Evolutionary conservation across 2,797 vertebrate genomes (phyloP).

Genomic region (Diplodus puntazzo): DNA sequence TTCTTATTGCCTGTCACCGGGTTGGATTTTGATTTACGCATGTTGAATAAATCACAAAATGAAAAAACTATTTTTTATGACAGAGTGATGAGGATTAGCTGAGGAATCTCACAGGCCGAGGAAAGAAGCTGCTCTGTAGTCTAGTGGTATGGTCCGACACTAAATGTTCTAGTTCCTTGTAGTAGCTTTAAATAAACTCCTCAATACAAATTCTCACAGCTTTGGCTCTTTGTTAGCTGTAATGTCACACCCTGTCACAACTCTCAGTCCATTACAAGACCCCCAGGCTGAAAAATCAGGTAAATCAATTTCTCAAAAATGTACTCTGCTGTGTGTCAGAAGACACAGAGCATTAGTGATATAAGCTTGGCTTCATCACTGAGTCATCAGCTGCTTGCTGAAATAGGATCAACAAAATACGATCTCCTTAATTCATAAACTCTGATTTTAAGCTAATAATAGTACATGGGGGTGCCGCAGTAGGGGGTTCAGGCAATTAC

Average conservation of each 20-base stretch:
- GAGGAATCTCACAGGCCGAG: no score
- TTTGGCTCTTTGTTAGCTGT: neutral
- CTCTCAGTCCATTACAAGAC: slow-evolving; percentile 1
- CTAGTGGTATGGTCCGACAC: no score
- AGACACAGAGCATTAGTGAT: neutral
- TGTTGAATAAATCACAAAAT: no score
- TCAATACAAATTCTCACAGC: neutral
- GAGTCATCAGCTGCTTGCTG: neutral
- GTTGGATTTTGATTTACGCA: no score
- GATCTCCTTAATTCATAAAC: neutral
- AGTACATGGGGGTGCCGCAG: neutral
- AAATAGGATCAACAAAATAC: slow-evolving; percentile 1
- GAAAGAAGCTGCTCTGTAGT: no score
- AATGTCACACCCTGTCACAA: slow-evolving; percentile 7
- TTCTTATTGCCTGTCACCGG: no score
- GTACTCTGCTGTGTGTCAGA: slow-evolving; percentile 4
- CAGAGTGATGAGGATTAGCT: no score
- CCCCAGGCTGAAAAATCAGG: neutral
- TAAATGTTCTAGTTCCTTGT: no score
- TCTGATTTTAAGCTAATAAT: neutral
- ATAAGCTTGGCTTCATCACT: slow-evolving; percentile 2
- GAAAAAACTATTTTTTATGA: no score
- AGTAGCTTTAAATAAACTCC: neutral
- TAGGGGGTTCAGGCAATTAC: neutral
- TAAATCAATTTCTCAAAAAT: neutral